phyloP scores from a whole-genome alignment of 2,797 vertebrate species.

The Margarornis squamiger region DNA sequence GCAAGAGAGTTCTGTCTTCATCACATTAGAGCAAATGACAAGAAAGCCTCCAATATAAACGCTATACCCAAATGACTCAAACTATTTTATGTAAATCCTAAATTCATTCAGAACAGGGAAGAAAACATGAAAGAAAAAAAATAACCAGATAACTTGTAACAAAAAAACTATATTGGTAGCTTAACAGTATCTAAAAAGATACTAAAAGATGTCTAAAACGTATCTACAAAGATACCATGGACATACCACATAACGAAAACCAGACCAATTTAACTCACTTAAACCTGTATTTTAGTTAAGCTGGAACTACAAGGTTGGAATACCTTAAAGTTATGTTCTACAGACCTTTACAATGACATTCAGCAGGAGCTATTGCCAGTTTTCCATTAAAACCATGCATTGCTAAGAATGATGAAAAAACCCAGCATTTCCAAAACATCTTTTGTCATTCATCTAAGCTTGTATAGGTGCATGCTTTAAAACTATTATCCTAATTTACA shows the following conservation, averaged over 20 bases:
- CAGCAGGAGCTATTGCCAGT: background rate
- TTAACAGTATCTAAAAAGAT: background rate
- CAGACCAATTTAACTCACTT: background rate
- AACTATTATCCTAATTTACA: background rate
- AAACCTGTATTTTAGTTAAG: background rate
- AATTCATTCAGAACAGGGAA: background rate
- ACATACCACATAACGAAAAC: background rate
- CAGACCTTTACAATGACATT: background rate
- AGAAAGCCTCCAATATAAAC: background rate
- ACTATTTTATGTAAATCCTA: background rate
- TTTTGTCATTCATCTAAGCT: background rate
- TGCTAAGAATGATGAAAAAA: background rate
- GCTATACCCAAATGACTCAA: background rate
- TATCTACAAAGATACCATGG: background rate
- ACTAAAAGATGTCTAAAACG: background rate
- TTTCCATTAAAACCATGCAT: background rate
- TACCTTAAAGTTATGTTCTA: background rate
- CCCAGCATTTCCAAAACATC: background rate
- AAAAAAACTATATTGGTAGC: background rate
- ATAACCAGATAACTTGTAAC: background rate
- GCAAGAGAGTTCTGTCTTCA: background rate
- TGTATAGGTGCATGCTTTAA: background rate
- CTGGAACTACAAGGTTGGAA: background rate
- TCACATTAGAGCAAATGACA: background rate
- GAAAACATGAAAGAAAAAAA: background rate